Evolutionary conservation across 2,797 vertebrate genomes (phyloP).

Genomic region (Cottoperca gobio): DNA sequence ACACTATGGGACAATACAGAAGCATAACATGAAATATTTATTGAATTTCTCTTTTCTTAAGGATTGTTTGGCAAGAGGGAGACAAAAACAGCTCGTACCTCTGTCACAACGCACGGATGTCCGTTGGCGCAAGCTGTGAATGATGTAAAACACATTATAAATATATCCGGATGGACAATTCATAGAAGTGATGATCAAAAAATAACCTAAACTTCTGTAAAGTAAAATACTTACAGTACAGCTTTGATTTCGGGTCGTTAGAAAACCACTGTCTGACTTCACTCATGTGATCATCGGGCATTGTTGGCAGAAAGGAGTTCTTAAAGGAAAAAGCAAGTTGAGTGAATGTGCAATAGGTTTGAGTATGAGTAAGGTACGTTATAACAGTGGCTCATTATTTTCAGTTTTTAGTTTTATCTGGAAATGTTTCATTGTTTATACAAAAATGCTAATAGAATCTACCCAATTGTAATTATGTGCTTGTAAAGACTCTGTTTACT

Average conservation of each 20-base stretch:
- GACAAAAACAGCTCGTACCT: conserved; percentile 55
- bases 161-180: background rate
- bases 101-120: conserved; percentile 69
- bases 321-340: conserved; percentile 20
- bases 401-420: too few relatives aligned
- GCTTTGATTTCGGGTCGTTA: rapidly evolving
- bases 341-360: background rate
- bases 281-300: conserved; percentile 79
- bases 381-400: too few relatives aligned
- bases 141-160: background rate
- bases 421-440: too few relatives aligned
- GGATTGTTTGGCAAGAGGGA: background rate
- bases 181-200: background rate
- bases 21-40: background rate
- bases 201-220: background rate
- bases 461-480: too few relatives aligned
- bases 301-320: conserved; percentile 82
- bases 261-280: conserved; percentile 54
- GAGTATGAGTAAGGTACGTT: background rate
- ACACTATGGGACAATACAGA: conserved; percentile 69
- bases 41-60: background rate
- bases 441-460: too few relatives aligned
- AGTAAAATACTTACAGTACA: conserved; percentile 71
- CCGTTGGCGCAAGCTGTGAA: conserved; percentile 75
- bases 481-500: too few relatives aligned